phyloP scores from a whole-genome alignment of 1,140 invertebrate genomes.

The Scylla paramamosain region DNA sequence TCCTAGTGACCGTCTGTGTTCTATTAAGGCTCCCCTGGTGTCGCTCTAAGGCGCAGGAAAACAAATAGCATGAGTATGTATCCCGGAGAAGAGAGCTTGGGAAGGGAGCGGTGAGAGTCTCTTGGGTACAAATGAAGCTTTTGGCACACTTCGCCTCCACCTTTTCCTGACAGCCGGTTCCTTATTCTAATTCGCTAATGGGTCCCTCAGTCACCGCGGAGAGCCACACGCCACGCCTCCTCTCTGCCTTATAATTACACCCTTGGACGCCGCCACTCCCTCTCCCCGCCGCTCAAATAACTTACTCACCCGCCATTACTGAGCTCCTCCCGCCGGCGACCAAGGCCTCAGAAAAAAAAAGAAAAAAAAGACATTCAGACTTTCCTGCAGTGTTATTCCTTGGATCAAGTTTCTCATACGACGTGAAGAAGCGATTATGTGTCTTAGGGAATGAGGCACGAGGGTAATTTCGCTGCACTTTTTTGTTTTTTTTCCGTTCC shows the following conservation, averaged over 20 bases:
- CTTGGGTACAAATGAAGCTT: neutral
- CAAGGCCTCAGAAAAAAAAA: too few species aligned
- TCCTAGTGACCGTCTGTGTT: too few species aligned
- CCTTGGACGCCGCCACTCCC: neutral
- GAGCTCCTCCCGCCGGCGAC: neutral
- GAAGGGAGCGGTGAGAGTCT: neutral
- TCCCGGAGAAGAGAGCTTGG: too few species aligned
- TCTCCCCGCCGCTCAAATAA: neutral
- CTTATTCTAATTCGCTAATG: constrained; percentile 23
- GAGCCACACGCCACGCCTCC: neutral
- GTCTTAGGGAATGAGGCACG: too few species aligned
- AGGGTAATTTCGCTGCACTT: too few species aligned
- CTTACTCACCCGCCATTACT: constrained; percentile 1
- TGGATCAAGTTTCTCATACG: neutral
- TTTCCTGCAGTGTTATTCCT: neutral
- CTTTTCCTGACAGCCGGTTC: neutral
- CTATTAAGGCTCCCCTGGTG: too few species aligned
- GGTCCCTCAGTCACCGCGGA: neutral
- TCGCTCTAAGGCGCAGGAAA: too few species aligned
- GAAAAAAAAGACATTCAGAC: neutral
- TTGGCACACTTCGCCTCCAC: neutral
- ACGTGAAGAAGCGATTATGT: neutral
- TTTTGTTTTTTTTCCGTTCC: too few species aligned
- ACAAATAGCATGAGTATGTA: too few species aligned
- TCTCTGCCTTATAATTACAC: constrained; percentile 14